Conservation (phyloP, 2,113 vertebrate species). For the Nematolebias whitei region DNA sequence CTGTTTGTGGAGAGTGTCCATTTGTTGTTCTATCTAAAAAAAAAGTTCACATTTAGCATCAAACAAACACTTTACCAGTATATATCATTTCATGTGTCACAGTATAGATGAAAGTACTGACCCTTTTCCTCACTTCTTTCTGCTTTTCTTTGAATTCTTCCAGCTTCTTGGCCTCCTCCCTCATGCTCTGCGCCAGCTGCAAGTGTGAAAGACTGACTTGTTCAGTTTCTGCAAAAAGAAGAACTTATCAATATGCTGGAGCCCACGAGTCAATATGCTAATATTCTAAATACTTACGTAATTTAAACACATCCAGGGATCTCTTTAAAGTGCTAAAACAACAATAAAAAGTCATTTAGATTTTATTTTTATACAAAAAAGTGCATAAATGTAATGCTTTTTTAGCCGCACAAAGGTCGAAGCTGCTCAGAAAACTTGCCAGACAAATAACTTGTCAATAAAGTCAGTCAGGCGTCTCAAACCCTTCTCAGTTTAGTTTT, state of each 20-base stretch:
- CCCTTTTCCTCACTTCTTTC: slow-evolving; percentile 89
- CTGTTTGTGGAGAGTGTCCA: slow-evolving; percentile 92
- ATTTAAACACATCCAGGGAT: slow-evolving; percentile 91
- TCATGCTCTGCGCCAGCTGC: slow-evolving; percentile 87
- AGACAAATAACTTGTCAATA: too few relatives aligned
- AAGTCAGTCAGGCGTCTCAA: too few relatives aligned
- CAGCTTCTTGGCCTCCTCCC: slow-evolving; percentile 91
- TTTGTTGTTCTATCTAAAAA: slow-evolving; percentile 87
- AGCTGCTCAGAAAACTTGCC: too few relatives aligned
- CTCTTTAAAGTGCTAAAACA: slow-evolving; percentile 87
- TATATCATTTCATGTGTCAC: too few relatives aligned
- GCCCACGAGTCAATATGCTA: background rate
- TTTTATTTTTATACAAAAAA: background rate
- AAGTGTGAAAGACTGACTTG: slow-evolving; percentile 88
- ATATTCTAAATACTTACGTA: slow-evolving; percentile 83
- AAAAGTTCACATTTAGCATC: background rate
- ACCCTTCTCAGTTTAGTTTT: too few relatives aligned
- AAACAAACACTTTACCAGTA: too few relatives aligned
- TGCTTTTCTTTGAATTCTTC: slow-evolving; percentile 95
- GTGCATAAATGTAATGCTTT: background rate
- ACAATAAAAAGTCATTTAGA: slow-evolving; percentile 22
- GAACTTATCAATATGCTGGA: background rate
- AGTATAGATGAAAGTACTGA: slow-evolving; percentile 39
- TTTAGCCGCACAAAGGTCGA: too few relatives aligned
- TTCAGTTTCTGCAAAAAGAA: slow-evolving; percentile 80